Base-by-base conservation (phyloP, 2,888 invertebrate genomes). In the Sphaeridia pumilis region DNA sequence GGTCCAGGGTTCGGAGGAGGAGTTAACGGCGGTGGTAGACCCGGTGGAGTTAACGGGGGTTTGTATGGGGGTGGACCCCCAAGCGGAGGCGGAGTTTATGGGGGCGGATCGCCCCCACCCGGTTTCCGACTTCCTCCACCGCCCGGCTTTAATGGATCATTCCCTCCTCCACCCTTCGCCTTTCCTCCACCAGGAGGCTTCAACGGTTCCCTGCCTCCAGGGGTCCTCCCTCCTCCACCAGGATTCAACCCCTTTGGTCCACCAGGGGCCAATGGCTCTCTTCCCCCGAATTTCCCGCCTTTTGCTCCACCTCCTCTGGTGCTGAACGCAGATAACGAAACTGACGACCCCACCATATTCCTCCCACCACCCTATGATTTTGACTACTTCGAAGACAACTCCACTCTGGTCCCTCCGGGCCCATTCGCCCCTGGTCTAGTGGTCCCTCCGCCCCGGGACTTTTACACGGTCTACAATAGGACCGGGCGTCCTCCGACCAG, bases 351-450 rank as follows among this genome's bases (percentile, higher is more conserved):
- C 67, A 86, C 87, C 64, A 81, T 88, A 51, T 89, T 87, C 69
- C 87, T 89, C 76, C 88, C 88, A 67, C 88, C 88, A 68, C 87
- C 87, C 14, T 89, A 89, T 75, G 87, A 85, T 71, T 86, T 86
- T 75, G 65, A 65, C 35, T 82, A 83, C 63, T 87, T 84, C 71
- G 81, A 78, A 69, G 84, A 84, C 69, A 87, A 87, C 72, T 77
- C 82, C 38, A 80, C 79, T 45, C 70, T 74, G 12, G 86, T 88
- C 31, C 82, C 84, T 41, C 84, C 87, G 0, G 87, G 89, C 44
- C 89, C 88, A 0, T 71, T 89, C 56, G 88, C 89, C 5, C 89
- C 89, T 2, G 89, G 88, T 47, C 87, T 89, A 57, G 82, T 89
- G 25, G 71, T 89, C 46, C 88, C 88, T 2, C 89, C 89, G 5